Base-by-base conservation (phyloP, 2,113 vertebrate genomes). In the Brachyhypopomus occidentalis region DNA sequence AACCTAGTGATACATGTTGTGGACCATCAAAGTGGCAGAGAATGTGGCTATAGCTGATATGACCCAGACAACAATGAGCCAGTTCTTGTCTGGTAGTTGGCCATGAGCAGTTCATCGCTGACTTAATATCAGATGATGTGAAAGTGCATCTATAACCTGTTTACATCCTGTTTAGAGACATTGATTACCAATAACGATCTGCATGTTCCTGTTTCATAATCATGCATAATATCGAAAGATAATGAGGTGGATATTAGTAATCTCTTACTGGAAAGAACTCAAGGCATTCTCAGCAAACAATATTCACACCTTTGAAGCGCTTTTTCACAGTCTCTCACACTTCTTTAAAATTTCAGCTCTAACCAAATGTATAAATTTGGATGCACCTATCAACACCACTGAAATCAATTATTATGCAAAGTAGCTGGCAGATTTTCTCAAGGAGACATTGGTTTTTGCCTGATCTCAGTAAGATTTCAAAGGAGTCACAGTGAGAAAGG, bases 341-440 rank as follows among this genome's bases (percentile, higher is more conserved):
- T 2, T 2, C 17, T n/a, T 41, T 56, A 7, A 52, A 59, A 55
- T 19, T 30, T 52, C 7, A 16, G 16, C 64, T 25, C 64, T 23
- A 69, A 45, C 22, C 25, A 25, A 74, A 14, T 75, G 22, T 75
- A 41, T 79, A 30, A 70, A 79, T 71, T 75, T 60, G n/a, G n/a
- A 48, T 60, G 72, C 25, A 70, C n/a, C n/a, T 30, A 16, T 34
- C 25, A 58, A 58, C 48, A 74, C 55, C 48, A 58, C 55, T 74
- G 9, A 52, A 52, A 14, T 52, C 45, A 52, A 52, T 2, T 11
- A 11, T 52, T 67, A 27, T 67, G 20, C 12, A 67, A 67, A 34
- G 12, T 5, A 36, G n/a, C 64, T 19, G 27, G 19, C 64, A 52
- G 45, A 11, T 1, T 36, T 67, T 67, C 64, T 4, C 6, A 69